Base-by-base conservation (phyloP, 2,888 invertebrate genomes). In the Gortyna flavago region DNA sequence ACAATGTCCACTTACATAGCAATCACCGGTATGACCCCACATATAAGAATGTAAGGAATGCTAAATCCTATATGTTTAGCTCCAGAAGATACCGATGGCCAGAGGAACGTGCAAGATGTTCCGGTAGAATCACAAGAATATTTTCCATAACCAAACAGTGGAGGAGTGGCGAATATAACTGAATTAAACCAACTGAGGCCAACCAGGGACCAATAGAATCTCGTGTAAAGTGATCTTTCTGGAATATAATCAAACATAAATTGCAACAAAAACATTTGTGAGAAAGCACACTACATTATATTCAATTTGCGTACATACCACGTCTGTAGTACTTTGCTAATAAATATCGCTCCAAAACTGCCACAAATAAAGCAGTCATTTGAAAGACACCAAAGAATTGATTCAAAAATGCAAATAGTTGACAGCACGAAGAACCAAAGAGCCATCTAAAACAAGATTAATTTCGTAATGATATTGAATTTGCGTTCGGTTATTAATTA, bases 361-460 rank as follows among this genome's bases (percentile, higher is more conserved):
- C 92, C 44, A 96, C 92, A 75, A 97, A 92, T 83, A 97, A 88
- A 72, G 97, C 95, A 83, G 93, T 92, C 93, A 97, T 96, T 95
- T 97, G 97, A 90, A 97, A 96, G 82, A 97, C 94, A 91, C 97
- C 97, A 90, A 97, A 94, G 88, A 97, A 96, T 91, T 97, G 97
- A 89, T 97, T 96, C 87, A 97, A 92, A 92, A 97, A 97, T 79
- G 97, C 97, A 87, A 95, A 97, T 74, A 97, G 91, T 89, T 97
- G 96, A 90, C 97, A 97, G 90, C 97, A 96, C 77, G 95, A 92
- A 80, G 95, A 90, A 64, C 97, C 97, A 89, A 97, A 97, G 70
- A 97, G 89, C 97, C 97, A 97, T 95, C 97, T 97, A 92, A 80
- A 95, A 95, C 72, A 77, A 83, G 6, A 82, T 57, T 70, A 2